Conservation (phyloP, 2,888 invertebrate species). For the Mystacides longicornis region DNA sequence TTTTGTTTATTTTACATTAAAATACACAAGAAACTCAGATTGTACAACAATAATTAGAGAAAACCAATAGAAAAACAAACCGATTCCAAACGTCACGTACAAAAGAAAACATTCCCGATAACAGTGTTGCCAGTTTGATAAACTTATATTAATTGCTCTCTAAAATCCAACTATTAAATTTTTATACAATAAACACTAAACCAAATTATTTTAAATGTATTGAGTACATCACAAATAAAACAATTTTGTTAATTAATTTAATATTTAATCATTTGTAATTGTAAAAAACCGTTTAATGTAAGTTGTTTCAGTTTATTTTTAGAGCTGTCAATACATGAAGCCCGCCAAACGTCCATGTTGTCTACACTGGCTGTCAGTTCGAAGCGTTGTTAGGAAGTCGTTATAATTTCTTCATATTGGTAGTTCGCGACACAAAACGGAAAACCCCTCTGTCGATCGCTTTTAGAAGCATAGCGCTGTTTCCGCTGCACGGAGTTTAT, state of each 20-base stretch:
- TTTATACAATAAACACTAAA: too few species aligned
- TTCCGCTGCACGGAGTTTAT: conserved; percentile 17
- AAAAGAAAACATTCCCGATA: neutral
- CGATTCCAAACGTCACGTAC: conserved; percentile 16
- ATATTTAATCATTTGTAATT: too few species aligned
- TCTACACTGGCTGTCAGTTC: conserved; percentile 20
- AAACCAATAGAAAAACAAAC: conserved; percentile 8
- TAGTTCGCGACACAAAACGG: conserved; percentile 10
- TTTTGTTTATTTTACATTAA: conserved; percentile 25
- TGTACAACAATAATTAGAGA: conserved; percentile 3
- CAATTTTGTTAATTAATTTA: too few species aligned
- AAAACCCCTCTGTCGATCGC: conserved; percentile 20
- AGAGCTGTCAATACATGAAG: neutral
- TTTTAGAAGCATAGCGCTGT: conserved; percentile 6
- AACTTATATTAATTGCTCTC: too few species aligned
- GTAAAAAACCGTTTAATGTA: too few species aligned
- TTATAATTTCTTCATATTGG: conserved; percentile 10
- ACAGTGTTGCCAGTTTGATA: neutral
- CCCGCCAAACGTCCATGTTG: conserved; percentile 19
- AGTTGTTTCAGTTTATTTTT: too few species aligned
- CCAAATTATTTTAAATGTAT: too few species aligned
- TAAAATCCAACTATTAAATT: too few species aligned
- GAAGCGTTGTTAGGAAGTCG: conserved; percentile 11
- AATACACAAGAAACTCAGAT: neutral
- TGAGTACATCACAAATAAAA: too few species aligned